Evolutionary conservation across 1,140 invertebrate species (phyloP), one percentile per base, ranked within the genome.

Genomic region (Drosophila neocordata): DNA sequence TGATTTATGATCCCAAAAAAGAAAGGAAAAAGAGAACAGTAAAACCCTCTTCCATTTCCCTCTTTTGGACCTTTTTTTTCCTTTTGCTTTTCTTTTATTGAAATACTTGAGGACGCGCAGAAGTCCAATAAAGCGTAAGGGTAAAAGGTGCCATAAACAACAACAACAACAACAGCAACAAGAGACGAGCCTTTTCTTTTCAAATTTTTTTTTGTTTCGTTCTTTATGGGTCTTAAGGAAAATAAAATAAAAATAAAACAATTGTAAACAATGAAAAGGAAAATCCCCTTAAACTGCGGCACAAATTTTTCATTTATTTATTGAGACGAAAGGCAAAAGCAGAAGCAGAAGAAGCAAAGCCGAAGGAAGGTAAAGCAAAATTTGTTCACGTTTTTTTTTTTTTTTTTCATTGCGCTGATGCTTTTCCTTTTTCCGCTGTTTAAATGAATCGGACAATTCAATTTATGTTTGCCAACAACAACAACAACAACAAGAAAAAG

Each of bases 271-370:
- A 74, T 88, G 66, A 77, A 69, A 77, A 67, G 71, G 52, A 82
- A 88, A 88, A 73, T 81, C 82, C 76, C 76, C 72, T 55, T 77
- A 79, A 48, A 79, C 64, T 78, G 77, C 52, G 82, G 69, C 83
- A 88, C 75, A 88, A 77, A 83, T 88, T 82, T 88, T 87, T 87
- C 82, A 88, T 87, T 87, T 88, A 87, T 87, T 87, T 87, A 88
- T 87, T 88, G 78, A 83, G 75, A 82, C 70, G 78, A 77, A 69
- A 81, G 67, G 53, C 27, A 63, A 62, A 64, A 53, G 34, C 56
- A 44, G 31, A 69, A 56, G 69, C 38, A 53, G 48, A 60, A 44
- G 31, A 69, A 56, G 69, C 38, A 53, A 52, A 60, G 53, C 35
- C 53, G 18, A 52, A 41, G 41, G 18, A 52, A 41, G 41, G 41